Percentiles rank a stretch among this genome's conserved stretches.
Conservation (phyloP, 2,797 vertebrate species). For the Odontamblyopus lacepedii region DNA sequence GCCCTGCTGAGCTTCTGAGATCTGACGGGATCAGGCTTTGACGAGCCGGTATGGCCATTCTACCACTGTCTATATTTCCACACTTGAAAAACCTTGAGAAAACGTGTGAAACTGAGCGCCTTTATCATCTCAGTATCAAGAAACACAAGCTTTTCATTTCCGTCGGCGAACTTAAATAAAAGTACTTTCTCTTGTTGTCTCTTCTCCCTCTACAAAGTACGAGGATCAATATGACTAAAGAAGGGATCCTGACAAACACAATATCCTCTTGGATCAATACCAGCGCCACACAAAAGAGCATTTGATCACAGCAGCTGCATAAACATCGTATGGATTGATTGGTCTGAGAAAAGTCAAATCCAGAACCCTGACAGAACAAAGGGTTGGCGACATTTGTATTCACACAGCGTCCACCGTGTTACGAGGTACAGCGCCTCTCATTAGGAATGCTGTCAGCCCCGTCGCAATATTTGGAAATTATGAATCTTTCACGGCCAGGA, state of each 20-base stretch:
- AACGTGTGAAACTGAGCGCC: neutral
- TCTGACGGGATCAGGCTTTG: no score
- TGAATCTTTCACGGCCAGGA: constrained; percentile 36
- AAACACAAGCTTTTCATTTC: neutral
- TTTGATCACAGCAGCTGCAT: constrained; percentile 1
- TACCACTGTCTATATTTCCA: neutral
- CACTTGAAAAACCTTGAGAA: neutral
- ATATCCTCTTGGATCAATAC: neutral
- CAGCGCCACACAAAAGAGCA: neutral
- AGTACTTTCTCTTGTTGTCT: neutral
- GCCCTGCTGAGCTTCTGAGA: no score
- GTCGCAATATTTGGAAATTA: constrained; percentile 43
- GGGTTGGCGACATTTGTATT: constrained; percentile 31
- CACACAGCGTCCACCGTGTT: constrained; percentile 9
- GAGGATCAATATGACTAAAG: neutral
- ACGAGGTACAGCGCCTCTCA: constrained; percentile 33
- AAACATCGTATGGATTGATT: constrained; percentile 6
- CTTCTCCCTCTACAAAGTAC: neutral
- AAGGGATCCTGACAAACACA: neutral
- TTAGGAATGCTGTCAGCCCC: constrained; percentile 37
- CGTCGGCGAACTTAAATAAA: neutral
- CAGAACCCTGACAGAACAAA: constrained; percentile 30
- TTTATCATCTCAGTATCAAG: neutral
- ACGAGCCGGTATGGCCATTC: no score
- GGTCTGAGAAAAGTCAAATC: constrained; percentile 13